Evolutionary conservation across 2,888 invertebrate genomes (phyloP).

Genomic region (Diarsia rubi): DNA sequence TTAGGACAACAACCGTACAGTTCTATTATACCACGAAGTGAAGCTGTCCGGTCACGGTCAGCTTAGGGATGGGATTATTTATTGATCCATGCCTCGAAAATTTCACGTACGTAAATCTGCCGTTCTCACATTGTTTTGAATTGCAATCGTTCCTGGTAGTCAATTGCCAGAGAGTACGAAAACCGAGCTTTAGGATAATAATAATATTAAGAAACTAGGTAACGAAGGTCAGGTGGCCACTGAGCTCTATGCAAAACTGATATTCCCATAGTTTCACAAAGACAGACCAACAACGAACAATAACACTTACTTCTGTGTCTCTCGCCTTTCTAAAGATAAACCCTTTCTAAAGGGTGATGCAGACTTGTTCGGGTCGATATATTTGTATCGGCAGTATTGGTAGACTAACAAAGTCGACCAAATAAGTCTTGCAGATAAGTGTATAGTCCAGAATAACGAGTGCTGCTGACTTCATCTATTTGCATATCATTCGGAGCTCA

Average conservation of each 20-base stretch:
- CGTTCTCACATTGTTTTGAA: not conserved
- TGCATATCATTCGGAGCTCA: no score
- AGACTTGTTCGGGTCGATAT: not conserved
- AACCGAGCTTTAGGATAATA: not conserved
- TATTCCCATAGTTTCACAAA: conserved; percentile 8
- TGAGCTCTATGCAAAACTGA: conserved; percentile 9
- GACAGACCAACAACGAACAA: conserved; percentile 5
- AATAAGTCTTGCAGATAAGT: not conserved
- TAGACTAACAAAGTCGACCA: not conserved
- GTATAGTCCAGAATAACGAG: not conserved
- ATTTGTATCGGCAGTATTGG: not conserved
- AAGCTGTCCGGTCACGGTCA: not conserved
- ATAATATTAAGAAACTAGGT: conserved; percentile 2
- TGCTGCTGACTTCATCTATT: no score
- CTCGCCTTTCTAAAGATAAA: conserved; percentile 34
- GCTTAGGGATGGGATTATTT: not conserved
- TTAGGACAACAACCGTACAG: not conserved
- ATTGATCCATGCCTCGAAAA: not conserved
- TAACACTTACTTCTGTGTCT: conserved; percentile 17
- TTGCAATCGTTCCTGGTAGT: not conserved
- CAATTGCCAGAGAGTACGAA: not conserved
- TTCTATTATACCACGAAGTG: not conserved
- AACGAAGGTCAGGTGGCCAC: conserved; percentile 4
- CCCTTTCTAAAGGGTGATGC: not conserved
- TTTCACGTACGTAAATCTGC: not conserved